These are phyloP conservation scores for Astropecten irregularis DNA, from an alignment of 53 echinoderm and acorn worm species.

Conservation along the genomic window DNA sequence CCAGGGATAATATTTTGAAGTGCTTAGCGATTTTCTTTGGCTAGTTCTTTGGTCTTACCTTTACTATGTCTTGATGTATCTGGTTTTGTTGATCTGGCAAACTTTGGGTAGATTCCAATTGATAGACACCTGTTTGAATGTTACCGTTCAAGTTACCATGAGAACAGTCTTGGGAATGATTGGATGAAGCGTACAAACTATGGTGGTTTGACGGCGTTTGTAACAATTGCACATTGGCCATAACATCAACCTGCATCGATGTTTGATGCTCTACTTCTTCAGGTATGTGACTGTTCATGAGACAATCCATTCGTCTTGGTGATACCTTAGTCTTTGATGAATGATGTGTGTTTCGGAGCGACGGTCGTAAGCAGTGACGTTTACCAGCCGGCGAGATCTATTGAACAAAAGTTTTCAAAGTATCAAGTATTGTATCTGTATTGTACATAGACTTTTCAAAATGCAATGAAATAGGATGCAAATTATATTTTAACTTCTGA, in stretches of 20 bases:
- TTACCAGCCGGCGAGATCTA: slow-evolving; percentile 21
- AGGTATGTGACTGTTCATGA: too few relatives aligned
- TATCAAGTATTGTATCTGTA: too few relatives aligned
- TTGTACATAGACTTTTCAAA: too few relatives aligned
- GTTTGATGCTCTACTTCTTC: too few relatives aligned
- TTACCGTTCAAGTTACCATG: not conserved
- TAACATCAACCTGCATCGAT: not conserved
- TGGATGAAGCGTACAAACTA: not conserved
- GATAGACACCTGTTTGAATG: not conserved
- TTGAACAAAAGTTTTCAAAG: too few relatives aligned
- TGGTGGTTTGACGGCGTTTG: not conserved
- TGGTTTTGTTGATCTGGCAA: not conserved
- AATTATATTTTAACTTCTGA: too few relatives aligned
- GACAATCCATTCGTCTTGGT: too few relatives aligned
- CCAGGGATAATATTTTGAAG: too few relatives aligned
- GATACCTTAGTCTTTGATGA: too few relatives aligned
- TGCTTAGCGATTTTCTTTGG: too few relatives aligned
- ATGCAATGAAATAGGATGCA: too few relatives aligned
- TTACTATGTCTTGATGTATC: not conserved
- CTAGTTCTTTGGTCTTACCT: not conserved
- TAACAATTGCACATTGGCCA: not conserved
- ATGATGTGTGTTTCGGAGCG: not conserved
- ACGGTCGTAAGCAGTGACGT: slow-evolving; percentile 1
- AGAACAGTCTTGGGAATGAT: not conserved
- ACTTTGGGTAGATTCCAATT: not conserved